Percentiles rank a stretch among this genome's conserved stretches.
phyloP scores from a whole-genome alignment of 2,113 vertebrate genomes.

The Meleagris gallopavo region DNA sequence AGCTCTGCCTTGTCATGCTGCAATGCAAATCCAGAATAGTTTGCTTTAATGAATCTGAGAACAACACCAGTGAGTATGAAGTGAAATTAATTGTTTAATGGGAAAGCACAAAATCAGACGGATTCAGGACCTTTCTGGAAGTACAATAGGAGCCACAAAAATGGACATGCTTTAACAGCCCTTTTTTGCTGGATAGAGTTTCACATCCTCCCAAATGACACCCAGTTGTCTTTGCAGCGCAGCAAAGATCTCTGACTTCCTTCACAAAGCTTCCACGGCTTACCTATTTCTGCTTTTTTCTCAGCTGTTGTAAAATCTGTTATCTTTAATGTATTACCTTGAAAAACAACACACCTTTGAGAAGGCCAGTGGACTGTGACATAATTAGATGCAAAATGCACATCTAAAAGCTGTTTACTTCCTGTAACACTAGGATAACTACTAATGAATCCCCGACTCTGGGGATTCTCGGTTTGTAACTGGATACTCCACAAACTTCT shows the following conservation, averaged over 20 bases:
- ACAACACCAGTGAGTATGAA: not conserved
- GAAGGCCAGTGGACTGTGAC: conserved; percentile 58
- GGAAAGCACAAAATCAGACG: not conserved
- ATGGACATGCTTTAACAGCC: not conserved
- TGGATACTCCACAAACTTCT: conserved; percentile 70
- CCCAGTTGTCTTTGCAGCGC: not conserved
- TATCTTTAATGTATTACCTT: conserved; percentile 72
- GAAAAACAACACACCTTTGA: conserved; percentile 71
- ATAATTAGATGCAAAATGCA: conserved; percentile 64
- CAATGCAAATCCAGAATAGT: not conserved
- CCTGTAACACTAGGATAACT: conserved; percentile 75
- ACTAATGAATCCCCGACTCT: conserved; percentile 58
- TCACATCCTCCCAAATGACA: not conserved
- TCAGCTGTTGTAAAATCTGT: conserved; percentile 71
- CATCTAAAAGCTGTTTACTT: conserved; percentile 70
- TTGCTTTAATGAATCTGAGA: not conserved
- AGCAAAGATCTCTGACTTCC: not conserved
- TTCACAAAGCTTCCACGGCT: conserved; percentile 2
- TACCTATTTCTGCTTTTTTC: conserved; percentile 32
- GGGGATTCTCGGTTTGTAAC: conserved; percentile 67
- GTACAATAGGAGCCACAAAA: not conserved
- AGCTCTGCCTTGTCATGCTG: not conserved
- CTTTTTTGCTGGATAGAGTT: not conserved
- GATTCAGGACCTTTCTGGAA: conserved; percentile 8
- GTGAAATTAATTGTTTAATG: not conserved